Conservation (phyloP, 2,888 invertebrate genomes). For the Stegana nigrithorax region DNA sequence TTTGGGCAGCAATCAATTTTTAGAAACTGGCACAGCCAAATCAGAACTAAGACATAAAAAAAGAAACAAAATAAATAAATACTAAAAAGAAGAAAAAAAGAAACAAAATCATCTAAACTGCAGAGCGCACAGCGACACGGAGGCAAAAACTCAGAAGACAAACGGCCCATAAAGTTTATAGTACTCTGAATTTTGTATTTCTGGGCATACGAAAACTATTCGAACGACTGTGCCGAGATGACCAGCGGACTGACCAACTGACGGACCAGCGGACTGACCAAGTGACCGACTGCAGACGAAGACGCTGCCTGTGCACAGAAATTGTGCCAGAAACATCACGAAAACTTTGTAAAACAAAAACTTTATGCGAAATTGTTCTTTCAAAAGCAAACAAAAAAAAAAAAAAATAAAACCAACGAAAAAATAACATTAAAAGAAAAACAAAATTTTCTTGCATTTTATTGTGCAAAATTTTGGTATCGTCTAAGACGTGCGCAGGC, state of each 20-base stretch:
- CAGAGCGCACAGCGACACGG: neutral
- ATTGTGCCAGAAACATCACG: slow-evolving; percentile 12
- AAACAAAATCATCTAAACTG: neutral
- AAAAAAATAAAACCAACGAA: too few species aligned
- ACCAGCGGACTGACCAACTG: neutral
- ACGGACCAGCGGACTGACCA: neutral
- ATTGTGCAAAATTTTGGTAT: neutral
- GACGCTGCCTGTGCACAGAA: neutral
- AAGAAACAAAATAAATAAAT: slow-evolving; percentile 3
- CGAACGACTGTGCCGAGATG: neutral
- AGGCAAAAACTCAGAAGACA: slow-evolving; percentile 1
- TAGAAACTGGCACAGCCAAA: slow-evolving; percentile 3
- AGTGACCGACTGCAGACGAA: neutral
- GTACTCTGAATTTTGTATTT: slow-evolving; percentile 2
- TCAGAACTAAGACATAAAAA: neutral
- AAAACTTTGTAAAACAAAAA: slow-evolving; percentile 16
- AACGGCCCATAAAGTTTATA: slow-evolving; percentile 16
- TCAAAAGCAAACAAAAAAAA: too few species aligned
- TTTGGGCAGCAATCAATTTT: slow-evolving; percentile 7
- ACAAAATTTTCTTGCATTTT: neutral
- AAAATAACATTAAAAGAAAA: too few species aligned
- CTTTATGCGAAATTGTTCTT: slow-evolving; percentile 15
- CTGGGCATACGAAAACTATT: neutral
- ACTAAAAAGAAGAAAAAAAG: neutral
- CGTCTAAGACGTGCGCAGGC: too few species aligned